Evolutionary conservation across 2,113 vertebrate genomes (phyloP).

Genomic region (Siphamia tubifer): DNA sequence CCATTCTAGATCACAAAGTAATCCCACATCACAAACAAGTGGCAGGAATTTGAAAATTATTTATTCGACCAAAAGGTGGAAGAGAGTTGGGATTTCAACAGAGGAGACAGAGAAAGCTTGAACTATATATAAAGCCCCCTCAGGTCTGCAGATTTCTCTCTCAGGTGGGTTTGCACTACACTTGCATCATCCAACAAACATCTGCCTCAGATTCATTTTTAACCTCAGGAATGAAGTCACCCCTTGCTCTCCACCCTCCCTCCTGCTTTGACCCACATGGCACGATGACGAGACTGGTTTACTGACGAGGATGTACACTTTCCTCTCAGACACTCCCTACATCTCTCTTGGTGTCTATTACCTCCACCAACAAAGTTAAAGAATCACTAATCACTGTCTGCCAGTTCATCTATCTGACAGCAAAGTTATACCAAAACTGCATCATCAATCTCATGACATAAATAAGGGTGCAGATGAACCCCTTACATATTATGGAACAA

Average conservation of each 20-base stretch:
- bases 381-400: no score
- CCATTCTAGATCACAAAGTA: slow-evolving; percentile 21
- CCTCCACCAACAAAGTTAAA: no score
- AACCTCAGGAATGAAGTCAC: slow-evolving; percentile 13
- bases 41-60: slow-evolving; percentile 2
- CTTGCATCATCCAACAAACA: slow-evolving; percentile 32
- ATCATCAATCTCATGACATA: no score
- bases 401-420: no score
- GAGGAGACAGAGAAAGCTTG: neutral
- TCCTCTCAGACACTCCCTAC: no score
- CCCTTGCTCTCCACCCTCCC: neutral
- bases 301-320: neutral
- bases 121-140: neutral
- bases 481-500: no score
- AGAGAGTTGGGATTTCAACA: slow-evolving; percentile 24
- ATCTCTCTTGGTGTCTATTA: no score
- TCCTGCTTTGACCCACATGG: neutral
- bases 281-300: neutral
- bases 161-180: slow-evolving; percentile 27
- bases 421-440: no score
- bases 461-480: no score
- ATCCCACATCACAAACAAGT: slow-evolving; percentile 36
- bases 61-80: slow-evolving; percentile 13
- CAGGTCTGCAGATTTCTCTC: neutral
- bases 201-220: slow-evolving; percentile 7